Evolutionary conservation across 2,113 vertebrate genomes (phyloP), one percentile per base, ranked within the genome.

Genomic region (Heloderma charlesbogerti): DNA sequence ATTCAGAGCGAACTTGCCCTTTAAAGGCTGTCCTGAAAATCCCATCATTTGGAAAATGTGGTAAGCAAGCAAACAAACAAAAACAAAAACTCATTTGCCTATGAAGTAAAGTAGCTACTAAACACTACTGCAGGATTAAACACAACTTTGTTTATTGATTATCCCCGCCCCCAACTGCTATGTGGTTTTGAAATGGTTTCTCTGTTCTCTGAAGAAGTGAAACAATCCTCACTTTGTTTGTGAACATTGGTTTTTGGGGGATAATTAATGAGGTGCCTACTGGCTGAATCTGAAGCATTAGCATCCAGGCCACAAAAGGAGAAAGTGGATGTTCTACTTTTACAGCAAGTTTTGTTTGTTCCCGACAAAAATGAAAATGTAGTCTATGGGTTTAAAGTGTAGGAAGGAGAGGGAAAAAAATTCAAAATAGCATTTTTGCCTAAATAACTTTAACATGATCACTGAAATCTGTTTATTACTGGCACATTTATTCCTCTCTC

Each of bases 161-260:
- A 16, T 45, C 13, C 60, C 60, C 20, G 16, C 60, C 60, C 20
- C 3, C 60, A 63, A 63, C 60, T 20, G 54, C 54, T 8, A 66
- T 27, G 37, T 90, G 37, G 57, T 22, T 77, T 27, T 37, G n/a
- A 74, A 63, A 5, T 0, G 51, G 69, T 25, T 69, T 67, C 37
- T 54, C 67, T 66, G 45, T 69, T 12, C 48, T 45, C 29, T 2
- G 43, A 40, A 45, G 43, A 77, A 75, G 60, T 71, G 6, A 57
- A 91, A 91, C 86, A 91, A 79, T 43, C 18, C 66, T 34, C 48
- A n/a, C 74, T 86, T 85, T 88, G 72, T 91, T n/a, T 57, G 51
- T 45, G 67, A 69, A 48, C 81, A 69, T 43, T 27, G 20, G 37
- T 13, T 37, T 78, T 54, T 25, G 57, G 60, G 27, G 74, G 80